These are phyloP conservation scores for Pectinophora gossypiella DNA, from an alignment of 1,140 invertebrate species.

Conservation along the genomic window DNA sequence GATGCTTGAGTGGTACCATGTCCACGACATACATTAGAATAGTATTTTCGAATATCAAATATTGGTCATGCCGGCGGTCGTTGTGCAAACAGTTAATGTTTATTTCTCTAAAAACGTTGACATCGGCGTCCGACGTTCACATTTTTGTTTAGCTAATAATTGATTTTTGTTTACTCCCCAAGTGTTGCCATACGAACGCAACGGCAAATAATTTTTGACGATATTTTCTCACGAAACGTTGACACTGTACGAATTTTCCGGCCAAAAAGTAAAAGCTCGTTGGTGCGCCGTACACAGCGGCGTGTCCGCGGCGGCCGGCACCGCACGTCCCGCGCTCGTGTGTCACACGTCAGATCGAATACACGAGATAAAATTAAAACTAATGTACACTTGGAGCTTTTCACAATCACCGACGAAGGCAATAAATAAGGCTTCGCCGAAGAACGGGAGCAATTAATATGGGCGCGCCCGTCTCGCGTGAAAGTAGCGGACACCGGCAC, in stretches of 20 bases:
- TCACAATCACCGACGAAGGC: constrained; percentile 60
- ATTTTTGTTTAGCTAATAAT: constrained; percentile 71
- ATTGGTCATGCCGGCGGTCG: constrained; percentile 68
- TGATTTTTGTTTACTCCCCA: constrained; percentile 63
- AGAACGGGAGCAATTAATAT: constrained; percentile 74
- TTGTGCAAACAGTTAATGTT: constrained; percentile 69
- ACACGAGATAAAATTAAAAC: constrained; percentile 59
- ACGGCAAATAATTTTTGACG: constrained; percentile 36
- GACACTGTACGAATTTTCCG: constrained; percentile 1
- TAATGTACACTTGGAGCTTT: constrained; percentile 67
- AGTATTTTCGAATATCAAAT: constrained; percentile 74
- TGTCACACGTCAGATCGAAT: constrained; percentile 58
- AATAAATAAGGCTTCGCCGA: constrained; percentile 71
- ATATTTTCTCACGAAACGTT: constrained; percentile 51
- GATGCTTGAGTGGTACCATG: constrained; percentile 49
- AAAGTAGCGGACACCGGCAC: constrained; percentile 58
- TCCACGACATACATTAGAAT: constrained; percentile 70
- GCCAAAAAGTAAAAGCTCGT: too few relatives aligned
- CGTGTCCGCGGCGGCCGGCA: background rate
- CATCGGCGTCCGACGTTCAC: constrained; percentile 61
- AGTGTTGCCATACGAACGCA: constrained; percentile 47
- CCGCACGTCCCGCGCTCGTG: constrained; percentile 25
- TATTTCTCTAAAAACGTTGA: constrained; percentile 66
- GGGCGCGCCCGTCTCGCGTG: constrained; percentile 61
- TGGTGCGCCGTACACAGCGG: background rate